Evolutionary conservation across 2,113 vertebrate species (phyloP).

Genomic region (Acanthisitta chloris): DNA sequence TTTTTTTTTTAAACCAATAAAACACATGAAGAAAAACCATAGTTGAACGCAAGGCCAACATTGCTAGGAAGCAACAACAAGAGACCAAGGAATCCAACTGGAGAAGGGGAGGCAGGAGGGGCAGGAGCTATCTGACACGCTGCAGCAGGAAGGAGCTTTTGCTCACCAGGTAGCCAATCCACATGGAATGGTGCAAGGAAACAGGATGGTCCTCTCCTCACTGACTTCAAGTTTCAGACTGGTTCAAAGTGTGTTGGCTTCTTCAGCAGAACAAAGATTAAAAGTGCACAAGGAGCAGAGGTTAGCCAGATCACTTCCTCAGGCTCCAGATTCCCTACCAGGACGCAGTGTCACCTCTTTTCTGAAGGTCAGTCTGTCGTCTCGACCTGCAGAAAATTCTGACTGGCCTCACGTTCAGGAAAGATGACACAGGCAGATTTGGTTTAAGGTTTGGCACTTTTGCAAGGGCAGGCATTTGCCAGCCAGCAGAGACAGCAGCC

Average conservation of each 20-base stretch:
- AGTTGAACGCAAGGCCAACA: conserved; percentile 54
- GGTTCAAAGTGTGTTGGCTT: background rate
- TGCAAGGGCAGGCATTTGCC: background rate
- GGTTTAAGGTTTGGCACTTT: conserved; percentile 60
- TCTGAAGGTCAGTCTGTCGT: background rate
- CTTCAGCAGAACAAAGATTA: conserved; percentile 31
- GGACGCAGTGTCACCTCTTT: background rate
- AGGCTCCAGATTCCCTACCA: background rate
- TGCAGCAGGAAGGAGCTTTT: conserved; percentile 24
- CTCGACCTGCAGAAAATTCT: background rate
- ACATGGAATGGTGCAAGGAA: conserved; percentile 1
- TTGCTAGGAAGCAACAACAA: conserved; percentile 43
- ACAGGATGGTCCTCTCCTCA: conserved; percentile 44
- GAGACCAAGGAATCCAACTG: conserved; percentile 24
- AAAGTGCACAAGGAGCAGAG: conserved; percentile 59
- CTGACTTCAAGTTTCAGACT: conserved; percentile 11
- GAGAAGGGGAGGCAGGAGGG: background rate
- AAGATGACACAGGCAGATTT: conserved; percentile 18
- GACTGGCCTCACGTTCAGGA: background rate
- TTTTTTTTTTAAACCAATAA: background rate
- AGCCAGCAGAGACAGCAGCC: background rate
- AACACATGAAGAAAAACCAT: conserved; percentile 44
- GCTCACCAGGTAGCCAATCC: conserved; percentile 12
- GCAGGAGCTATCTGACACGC: conserved; percentile 16
- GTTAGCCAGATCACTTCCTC: background rate